Base-by-base conservation (phyloP, 2,888 invertebrate genomes). In the Hyposoter didymator region DNA sequence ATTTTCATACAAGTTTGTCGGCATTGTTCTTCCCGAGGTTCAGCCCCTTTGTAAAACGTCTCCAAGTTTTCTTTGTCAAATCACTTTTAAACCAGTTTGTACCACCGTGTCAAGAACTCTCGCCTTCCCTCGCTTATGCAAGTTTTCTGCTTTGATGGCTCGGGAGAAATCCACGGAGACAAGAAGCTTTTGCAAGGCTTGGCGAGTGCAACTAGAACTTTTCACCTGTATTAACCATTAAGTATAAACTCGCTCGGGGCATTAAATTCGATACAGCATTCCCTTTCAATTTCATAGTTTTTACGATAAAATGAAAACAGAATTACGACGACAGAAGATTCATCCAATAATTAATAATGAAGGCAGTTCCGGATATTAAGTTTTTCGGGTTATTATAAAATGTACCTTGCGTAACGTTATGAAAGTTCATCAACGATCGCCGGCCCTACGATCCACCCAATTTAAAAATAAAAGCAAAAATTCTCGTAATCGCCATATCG, bases 51-150 rank as follows among this genome's bases (percentile, higher is more conserved):
- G 19, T 19, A 69, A 59, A 39, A 55, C 73, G 62, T 28, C 22
- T 39, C 67, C 70, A 82, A 85, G 82, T 83, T 85, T 78, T 82
- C 75, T 75, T 78, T 70, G 82, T 82, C 12, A 69, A 75, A 82
- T 70, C 69, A 69, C 74, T 69, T 84, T 82, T 75, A 82, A 82
- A 85, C 74, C 81, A 59, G 55, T 62, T 78, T 73, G 59, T 84
- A 84, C 73, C 73, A 67, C 43, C 59, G 72, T 55, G 70, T 72
- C 75, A 76, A 70, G 35, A 55, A 76, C 73, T 74, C 59, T 69
- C 19, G 22, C 6, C 22, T 22, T 55, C 55, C 22, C 52, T 55
- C 22, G 80, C 70, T 80, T 59, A 62, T 28, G 67, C 75, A 84
- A 84, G 73, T 80, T 80, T 73, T 39, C 28, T 49, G 17, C 74